Conservation (phyloP, 1,140 invertebrate species). For the Archegozetes longisetosus region DNA sequence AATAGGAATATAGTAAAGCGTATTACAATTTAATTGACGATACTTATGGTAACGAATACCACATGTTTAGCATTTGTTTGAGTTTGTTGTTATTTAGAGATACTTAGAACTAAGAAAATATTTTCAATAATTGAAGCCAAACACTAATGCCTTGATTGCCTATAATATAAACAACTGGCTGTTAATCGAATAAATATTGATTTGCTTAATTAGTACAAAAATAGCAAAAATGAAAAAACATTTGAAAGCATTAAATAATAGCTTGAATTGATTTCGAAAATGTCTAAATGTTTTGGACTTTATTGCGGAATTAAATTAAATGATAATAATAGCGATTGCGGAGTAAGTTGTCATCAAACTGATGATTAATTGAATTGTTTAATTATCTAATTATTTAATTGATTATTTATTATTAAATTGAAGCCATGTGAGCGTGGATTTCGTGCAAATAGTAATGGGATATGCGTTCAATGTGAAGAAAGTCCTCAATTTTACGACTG, state of each 20-base stretch:
- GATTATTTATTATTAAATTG: conserved; percentile 38
- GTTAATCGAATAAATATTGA: background rate
- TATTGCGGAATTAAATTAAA: conserved; percentile 60
- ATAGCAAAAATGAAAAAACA: no score
- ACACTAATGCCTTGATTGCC: background rate
- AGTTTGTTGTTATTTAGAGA: no score
- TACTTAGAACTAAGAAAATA: no score
- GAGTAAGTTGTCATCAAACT: conserved; percentile 21
- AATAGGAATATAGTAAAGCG: no score
- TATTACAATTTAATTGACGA: no score
- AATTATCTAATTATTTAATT: conserved; percentile 51
- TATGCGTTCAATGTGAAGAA: conserved; percentile 58
- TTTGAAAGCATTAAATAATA: no score
- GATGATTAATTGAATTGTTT: conserved; percentile 9
- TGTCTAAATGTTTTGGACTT: conserved; percentile 70
- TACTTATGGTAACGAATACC: no score
- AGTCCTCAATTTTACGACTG: conserved; percentile 72
- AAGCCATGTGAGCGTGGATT: conserved; percentile 24
- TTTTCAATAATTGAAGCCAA: no score
- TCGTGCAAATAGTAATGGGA: conserved; percentile 34
- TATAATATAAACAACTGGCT: background rate
- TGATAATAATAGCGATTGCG: conserved; percentile 34
- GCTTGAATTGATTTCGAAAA: no score
- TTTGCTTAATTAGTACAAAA: no score
- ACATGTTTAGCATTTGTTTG: no score